phyloP scores from a whole-genome alignment of 1,140 invertebrate species.

The Drosophila erecta region DNA sequence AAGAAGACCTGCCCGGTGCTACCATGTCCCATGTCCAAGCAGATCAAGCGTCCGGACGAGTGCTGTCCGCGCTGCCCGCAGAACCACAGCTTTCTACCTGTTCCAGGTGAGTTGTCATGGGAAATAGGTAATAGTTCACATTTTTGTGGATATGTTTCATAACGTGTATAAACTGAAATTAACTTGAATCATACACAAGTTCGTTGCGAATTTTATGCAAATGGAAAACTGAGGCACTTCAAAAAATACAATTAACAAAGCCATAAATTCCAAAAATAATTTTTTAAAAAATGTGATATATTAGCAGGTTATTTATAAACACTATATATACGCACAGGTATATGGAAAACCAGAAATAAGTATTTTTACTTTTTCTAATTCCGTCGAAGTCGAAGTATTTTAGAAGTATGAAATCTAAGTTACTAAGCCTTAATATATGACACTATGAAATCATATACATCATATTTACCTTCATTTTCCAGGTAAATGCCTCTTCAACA shows the following conservation, averaged over 20 bases:
- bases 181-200: too few species aligned
- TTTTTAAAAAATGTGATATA: neutral
- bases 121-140: too few species aligned
- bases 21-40: slow-evolving; percentile 89
- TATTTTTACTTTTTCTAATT: neutral
- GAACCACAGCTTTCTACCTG: slow-evolving; percentile 85
- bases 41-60: slow-evolving; percentile 88
- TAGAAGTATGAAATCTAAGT: neutral
- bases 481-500: slow-evolving; percentile 89
- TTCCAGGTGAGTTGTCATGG: slow-evolving; percentile 84
- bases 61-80: slow-evolving; percentile 94
- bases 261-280: slow-evolving; percentile 1
- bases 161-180: too few species aligned
- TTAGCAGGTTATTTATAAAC: neutral
- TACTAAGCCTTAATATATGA: too few species aligned
- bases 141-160: too few species aligned
- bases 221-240: too few species aligned
- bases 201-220: too few species aligned
- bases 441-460: too few species aligned
- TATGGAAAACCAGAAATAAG: neutral
- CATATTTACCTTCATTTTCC: slow-evolving; percentile 7
- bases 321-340: neutral
- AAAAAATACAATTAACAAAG: neutral
- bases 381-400: neutral
- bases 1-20: slow-evolving; percentile 94